Evolutionary conservation across 2,113 vertebrate species (phyloP).

Genomic region (Thinocorus orbignyianus): DNA sequence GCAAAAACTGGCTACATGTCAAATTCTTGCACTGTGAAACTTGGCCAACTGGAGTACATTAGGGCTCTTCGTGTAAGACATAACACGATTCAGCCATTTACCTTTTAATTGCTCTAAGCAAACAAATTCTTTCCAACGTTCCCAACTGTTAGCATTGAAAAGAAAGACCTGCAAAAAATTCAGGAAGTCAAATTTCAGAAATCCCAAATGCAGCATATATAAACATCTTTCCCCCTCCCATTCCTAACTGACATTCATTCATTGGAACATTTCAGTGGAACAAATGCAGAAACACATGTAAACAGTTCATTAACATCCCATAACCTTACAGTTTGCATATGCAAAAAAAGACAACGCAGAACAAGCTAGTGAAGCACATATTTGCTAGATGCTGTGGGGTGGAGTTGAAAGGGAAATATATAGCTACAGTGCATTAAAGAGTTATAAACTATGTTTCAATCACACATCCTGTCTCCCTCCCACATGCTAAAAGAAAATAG

Average conservation of each 20-base stretch:
- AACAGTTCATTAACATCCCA: slow-evolving; percentile 28
- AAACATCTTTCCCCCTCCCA: not conserved
- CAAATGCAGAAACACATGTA: slow-evolving; percentile 11
- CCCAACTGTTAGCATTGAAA: not conserved
- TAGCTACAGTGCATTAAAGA: not conserved
- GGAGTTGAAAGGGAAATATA: not conserved
- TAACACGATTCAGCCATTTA: not conserved
- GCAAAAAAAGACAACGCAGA: not conserved
- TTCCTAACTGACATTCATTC: not conserved
- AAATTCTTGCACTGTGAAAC: not conserved
- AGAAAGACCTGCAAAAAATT: not conserved
- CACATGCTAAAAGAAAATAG: slow-evolving; percentile 3
- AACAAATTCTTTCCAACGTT: not conserved
- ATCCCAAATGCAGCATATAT: not conserved
- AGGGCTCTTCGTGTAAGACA: not conserved
- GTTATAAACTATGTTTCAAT: not conserved
- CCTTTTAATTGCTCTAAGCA: not conserved
- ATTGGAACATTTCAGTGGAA: not conserved
- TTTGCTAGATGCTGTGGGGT: not conserved
- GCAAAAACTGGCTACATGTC: not conserved
- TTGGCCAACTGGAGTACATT: not conserved
- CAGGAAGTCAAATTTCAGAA: slow-evolving; percentile 4
- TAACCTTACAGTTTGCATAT: not conserved
- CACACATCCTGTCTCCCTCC: slow-evolving; percentile 43
- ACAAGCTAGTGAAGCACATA: not conserved